Evolutionary conservation across 2,888 invertebrate genomes (phyloP).

Genomic region (Stramonita haemastoma): DNA sequence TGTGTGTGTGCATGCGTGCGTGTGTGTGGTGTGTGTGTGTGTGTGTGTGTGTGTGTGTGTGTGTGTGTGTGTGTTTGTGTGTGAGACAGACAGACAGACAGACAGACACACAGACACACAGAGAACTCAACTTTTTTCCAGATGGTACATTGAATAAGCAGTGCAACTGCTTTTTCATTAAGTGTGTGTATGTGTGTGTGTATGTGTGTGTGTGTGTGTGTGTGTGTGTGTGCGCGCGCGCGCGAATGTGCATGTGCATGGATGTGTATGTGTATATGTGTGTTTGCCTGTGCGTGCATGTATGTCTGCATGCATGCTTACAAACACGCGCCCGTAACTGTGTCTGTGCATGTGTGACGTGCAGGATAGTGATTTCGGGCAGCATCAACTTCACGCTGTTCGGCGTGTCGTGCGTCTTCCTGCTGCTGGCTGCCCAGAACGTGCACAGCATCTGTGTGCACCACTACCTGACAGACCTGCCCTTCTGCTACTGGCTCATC

Average conservation of each 20-base stretch:
- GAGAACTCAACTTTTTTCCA: too few species aligned
- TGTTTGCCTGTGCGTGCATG: not conserved
- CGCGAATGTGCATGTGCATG: not conserved
- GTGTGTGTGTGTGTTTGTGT: too few species aligned
- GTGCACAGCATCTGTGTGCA: slow-evolving; percentile 84
- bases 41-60: not conserved
- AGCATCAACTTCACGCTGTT: slow-evolving; percentile 84
- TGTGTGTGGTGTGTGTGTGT: not conserved
- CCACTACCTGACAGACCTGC: slow-evolving; percentile 79
- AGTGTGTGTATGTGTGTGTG: too few species aligned
- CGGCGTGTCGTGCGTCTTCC: slow-evolving; percentile 83
- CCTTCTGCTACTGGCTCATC: slow-evolving; percentile 90
- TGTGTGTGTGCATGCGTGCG: not conserved
- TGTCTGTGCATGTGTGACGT: not conserved
- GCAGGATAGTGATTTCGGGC: slow-evolving; percentile 80
- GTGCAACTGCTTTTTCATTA: too few species aligned
- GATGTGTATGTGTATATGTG: not conserved
- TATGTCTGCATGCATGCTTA: not conserved
- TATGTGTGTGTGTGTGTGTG: too few species aligned
- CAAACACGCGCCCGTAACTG: not conserved
- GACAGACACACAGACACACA: too few species aligned
- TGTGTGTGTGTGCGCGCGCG: too few species aligned
- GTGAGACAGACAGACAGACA: too few species aligned
- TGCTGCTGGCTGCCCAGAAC: slow-evolving; percentile 84
- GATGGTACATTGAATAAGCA: too few species aligned